These are phyloP conservation scores for Acrossocheilus fasciatus DNA, from an alignment of 2,797 vertebrate species.

Conservation along the genomic window DNA sequence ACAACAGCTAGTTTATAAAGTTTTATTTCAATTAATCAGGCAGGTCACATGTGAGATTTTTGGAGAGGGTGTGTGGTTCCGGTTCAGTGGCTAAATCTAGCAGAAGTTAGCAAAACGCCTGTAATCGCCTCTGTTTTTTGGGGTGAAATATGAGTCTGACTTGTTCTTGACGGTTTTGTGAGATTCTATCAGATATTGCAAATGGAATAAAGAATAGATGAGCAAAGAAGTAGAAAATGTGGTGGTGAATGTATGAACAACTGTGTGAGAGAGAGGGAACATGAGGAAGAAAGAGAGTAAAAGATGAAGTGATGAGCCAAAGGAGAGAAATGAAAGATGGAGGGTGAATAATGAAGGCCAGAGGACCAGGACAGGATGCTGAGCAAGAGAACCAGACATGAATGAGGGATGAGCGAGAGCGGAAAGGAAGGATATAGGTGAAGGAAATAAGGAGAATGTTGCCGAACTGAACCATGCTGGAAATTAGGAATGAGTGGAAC, in stretches of 20 bases:
- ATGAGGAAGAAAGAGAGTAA: conserved; percentile 6
- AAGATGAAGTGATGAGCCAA: conserved; percentile 39
- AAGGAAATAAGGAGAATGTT: conserved; percentile 34
- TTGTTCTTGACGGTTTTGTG: neutral
- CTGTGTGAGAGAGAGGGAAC: neutral
- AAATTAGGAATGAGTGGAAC: conserved; percentile 33
- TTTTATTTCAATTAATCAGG: neutral
- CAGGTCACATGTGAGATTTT: neutral
- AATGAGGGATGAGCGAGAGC: conserved; percentile 52
- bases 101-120: neutral
- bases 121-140: conserved; percentile 11
- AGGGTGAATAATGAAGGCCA: conserved; percentile 52
- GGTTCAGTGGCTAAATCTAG: neutral
- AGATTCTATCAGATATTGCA: neutral
- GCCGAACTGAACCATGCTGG: conserved; percentile 23
- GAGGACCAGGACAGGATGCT: conserved; percentile 46
- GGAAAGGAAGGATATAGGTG: conserved; percentile 41
- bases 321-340: conserved; percentile 29
- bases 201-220: conserved; percentile 20
- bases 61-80: neutral
- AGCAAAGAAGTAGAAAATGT: conserved; percentile 9
- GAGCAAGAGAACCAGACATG: conserved; percentile 44
- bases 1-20: neutral
- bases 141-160: neutral
- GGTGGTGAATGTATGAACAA: neutral